phyloP scores from a whole-genome alignment of 2,888 invertebrate genomes.

The Morinoia aosen region DNA sequence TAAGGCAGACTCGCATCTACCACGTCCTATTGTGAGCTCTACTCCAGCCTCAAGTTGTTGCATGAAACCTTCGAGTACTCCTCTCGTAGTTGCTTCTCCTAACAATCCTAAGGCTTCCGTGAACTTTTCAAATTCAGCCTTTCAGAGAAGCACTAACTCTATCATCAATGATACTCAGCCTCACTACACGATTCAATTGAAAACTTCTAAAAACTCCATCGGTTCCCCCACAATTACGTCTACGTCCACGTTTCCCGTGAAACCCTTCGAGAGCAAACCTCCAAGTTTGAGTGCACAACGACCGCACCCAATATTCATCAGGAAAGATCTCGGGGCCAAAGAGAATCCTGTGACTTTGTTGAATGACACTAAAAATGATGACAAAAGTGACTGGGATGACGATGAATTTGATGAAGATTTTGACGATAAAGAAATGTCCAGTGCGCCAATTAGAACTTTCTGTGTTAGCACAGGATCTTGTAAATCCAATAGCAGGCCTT shows the following conservation, averaged over 20 bases:
- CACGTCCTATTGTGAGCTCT: not conserved
- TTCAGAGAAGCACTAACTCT: not conserved
- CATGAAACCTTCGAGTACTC: not conserved
- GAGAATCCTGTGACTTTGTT: conserved; percentile 6
- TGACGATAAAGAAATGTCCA: not conserved
- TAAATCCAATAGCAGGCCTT: conserved; percentile 35
- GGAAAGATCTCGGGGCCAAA: conserved; percentile 34
- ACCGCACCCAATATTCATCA: conserved; percentile 42
- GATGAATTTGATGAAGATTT: conserved; percentile 34
- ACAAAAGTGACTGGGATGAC: conserved; percentile 40
- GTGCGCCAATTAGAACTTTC: conserved; percentile 49
- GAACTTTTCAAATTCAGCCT: not conserved
- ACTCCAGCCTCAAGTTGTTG: not conserved
- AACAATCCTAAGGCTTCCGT: not conserved
- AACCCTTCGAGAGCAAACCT: conserved; percentile 12
- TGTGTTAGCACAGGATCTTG: conserved; percentile 28
- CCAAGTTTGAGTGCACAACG: conserved; percentile 24
- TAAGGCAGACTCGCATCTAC: not conserved
- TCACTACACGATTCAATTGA: not conserved
- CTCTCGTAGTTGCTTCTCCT: not conserved
- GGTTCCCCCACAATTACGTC: conserved; percentile 33
- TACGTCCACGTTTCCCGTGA: not conserved
- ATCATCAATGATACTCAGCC: not conserved
- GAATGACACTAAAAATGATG: conserved; percentile 12
- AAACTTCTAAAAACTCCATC: not conserved